phyloP scores from a whole-genome alignment of 2,888 invertebrate genomes.

The Caenorhabditis zanzibari region DNA sequence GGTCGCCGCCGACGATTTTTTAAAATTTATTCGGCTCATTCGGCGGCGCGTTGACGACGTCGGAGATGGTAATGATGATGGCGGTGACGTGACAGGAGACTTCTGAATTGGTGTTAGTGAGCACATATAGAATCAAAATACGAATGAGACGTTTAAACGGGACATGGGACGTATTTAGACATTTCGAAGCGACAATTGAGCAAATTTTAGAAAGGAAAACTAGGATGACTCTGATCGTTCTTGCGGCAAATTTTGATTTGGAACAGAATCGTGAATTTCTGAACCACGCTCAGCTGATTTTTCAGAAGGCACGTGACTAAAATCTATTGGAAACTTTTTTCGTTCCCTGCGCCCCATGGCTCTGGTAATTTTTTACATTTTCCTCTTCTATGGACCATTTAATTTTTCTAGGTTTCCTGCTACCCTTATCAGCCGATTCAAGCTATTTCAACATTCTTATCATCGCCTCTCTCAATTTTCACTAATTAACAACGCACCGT shows the following conservation, averaged over 20 bases:
- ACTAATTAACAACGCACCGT: conserved; percentile 16
- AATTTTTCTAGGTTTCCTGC: background rate
- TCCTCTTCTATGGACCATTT: too few relatives aligned
- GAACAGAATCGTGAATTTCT: too few relatives aligned
- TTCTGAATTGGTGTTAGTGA: conserved; percentile 31
- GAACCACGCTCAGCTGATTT: background rate
- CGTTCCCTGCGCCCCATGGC: background rate
- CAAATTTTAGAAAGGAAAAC: background rate
- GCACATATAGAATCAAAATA: conserved; percentile 12
- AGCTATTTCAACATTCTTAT: background rate
- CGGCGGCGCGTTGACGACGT: conserved; percentile 16
- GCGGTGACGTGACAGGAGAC: conserved; percentile 26
- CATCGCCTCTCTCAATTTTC: background rate
- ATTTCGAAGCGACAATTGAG: background rate
- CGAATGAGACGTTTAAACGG: conserved; percentile 12
- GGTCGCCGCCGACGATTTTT: conserved; percentile 50
- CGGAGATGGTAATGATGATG: background rate
- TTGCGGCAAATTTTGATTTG: too few relatives aligned
- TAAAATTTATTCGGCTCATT: conserved; percentile 58
- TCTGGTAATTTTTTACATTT: background rate
- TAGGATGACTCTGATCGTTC: background rate
- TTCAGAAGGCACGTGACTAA: conserved; percentile 2
- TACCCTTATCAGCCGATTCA: too few relatives aligned
- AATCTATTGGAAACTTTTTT: background rate
- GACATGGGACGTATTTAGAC: conserved; percentile 15